Conservation (phyloP, 2,113 vertebrate species). For the Salvelinus fontinalis region DNA sequence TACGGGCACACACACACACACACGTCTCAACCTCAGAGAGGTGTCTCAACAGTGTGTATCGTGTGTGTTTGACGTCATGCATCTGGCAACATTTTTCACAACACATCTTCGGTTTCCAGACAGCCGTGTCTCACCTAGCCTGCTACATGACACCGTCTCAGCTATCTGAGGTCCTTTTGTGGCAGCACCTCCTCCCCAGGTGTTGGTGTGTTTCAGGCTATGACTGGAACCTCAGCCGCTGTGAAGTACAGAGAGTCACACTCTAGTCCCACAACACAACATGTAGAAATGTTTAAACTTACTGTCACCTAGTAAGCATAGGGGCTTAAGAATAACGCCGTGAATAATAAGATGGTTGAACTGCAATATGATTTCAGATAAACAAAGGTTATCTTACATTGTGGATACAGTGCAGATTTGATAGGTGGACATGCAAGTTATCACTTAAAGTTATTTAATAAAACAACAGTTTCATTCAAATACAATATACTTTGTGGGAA, state of each 20-base stretch:
- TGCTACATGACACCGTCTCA: neutral
- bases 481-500: neutral
- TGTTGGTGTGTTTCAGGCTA: neutral
- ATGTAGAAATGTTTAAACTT: neutral
- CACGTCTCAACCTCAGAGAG: neutral
- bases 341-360: neutral
- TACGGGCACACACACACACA: too few relatives aligned
- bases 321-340: neutral
- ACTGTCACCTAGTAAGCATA: neutral
- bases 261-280: neutral
- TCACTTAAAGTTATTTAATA: neutral
- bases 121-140: too few relatives aligned
- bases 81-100: too few relatives aligned
- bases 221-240: neutral
- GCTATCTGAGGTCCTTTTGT: neutral
- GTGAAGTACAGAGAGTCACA: slow-evolving; percentile 14
- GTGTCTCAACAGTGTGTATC: neutral
- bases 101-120: too few relatives aligned
- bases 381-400: neutral
- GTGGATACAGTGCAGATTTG: neutral
- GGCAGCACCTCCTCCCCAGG: neutral
- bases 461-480: neutral
- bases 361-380: neutral
- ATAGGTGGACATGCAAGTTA: neutral
- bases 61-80: too few relatives aligned